These are phyloP conservation scores for Xiphophorus couchianus DNA, from an alignment of 2,113 vertebrate species.

Conservation along the genomic window DNA sequence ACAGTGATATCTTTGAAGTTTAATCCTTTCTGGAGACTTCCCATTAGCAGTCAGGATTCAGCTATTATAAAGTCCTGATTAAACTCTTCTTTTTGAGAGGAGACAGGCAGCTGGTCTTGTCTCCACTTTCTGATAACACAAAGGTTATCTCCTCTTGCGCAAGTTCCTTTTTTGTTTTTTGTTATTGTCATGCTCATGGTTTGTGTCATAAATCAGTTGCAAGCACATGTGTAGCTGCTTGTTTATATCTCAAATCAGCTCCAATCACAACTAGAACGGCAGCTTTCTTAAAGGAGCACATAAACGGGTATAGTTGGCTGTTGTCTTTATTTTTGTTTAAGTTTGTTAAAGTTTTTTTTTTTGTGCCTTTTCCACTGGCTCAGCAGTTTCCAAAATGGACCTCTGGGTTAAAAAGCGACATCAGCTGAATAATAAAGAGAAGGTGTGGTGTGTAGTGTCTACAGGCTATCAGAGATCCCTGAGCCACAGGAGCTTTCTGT, in stretches of 20 bases:
- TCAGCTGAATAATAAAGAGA: constrained; percentile 22
- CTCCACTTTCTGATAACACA: constrained; percentile 27
- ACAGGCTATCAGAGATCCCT: constrained; percentile 4
- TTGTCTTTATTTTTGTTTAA: neutral
- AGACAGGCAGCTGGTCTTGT: constrained; percentile 32
- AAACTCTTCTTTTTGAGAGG: neutral
- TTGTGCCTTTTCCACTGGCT: constrained; percentile 39
- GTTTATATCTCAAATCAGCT: neutral
- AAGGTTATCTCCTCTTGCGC: constrained; percentile 18
- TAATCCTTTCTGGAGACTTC: neutral
- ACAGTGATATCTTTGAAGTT: neutral
- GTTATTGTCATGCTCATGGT: neutral
- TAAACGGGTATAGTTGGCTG: neutral
- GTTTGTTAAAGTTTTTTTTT: constrained; percentile 1
- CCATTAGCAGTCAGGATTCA: neutral
- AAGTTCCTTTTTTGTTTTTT: neutral
- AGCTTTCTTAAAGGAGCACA: neutral
- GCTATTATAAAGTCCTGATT: constrained; percentile 2
- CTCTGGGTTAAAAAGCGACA: constrained; percentile 4
- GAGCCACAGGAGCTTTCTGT: constrained; percentile 25
- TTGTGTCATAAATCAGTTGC: constrained; percentile 1
- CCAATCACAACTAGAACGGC: constrained; percentile 9
- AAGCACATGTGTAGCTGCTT: neutral
- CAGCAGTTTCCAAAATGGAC: constrained; percentile 18
- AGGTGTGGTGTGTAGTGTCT: constrained; percentile 51